Base-by-base conservation (phyloP, 2,797 vertebrate species). In the Lepidocolaptes lacrymiger region DNA sequence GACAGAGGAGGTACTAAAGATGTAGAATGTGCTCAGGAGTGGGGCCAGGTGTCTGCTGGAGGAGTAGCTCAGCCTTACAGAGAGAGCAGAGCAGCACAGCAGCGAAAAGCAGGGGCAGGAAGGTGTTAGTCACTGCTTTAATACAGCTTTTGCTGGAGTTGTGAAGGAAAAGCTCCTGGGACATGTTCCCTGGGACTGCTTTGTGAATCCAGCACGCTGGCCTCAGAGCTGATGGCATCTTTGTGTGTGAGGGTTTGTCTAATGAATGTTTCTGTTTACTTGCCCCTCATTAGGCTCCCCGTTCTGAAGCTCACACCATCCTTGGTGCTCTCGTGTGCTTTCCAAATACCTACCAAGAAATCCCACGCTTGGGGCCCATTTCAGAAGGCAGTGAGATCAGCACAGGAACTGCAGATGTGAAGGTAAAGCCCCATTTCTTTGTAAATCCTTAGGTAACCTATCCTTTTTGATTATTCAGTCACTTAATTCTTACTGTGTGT, bases 281-380 rank as follows among this genome's bases (percentile, higher is more conserved):
- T 71, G 89, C 58, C 58, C 11, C 63, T 68, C 5, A 1, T 61
- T 92, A 99, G 99, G 98, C 98, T 63, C 99, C 99, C 32, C 98
- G 99, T 62, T 97, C 97, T 7, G 99, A 99, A 97, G 99, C 99
- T 91, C 99, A 99, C 97, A 99, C 98, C 9, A 97, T 99, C 92
- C 98, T 99, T 4, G 99, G 99, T 34, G 99, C 99, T 81, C 98
- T 99, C 4, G 99, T 99, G 96, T 99, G 99, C 97, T 99, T 99
- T 84, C 99, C 99, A 56, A 99, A 99, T 85, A 98, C 98, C 87
- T 99, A 99, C 96, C 98, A 81, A 46, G 98, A 99, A 95, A 98
- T 99, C 84, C 98, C 99, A 12, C 85, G 98, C 30, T 73, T 99
- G 71, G 98, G 98, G 86, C 96, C 97, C 9, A 39, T 97, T 41